Evolutionary conservation across 2,113 vertebrate species (phyloP), one percentile per base, ranked within the genome.

Genomic region (Cyprinodon brontotheroides): DNA sequence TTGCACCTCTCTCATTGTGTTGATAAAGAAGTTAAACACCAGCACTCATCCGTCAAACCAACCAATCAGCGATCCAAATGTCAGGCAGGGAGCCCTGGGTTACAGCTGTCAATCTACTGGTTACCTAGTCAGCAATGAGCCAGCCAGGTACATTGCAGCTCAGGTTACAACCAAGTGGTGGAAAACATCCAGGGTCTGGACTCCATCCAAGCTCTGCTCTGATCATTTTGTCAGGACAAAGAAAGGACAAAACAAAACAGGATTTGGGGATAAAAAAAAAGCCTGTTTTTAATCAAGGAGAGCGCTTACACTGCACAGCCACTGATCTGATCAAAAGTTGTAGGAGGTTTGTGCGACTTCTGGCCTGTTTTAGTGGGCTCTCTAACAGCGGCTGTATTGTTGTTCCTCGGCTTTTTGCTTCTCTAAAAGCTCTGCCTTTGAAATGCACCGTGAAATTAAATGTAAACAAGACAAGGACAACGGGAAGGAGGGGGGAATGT

Each of bases 101-200:
- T 62, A 20, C 61, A 61, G n/a, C 43, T 4, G 67, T 40, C 65
- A 68, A 61, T 47, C 11, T 15, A 7, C 57, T 10, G 12, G 50
- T 80, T 48, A 70, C 57, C 48, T 61, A 78, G 61, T 70, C 71
- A 68, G 53, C 17, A 4, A 78, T 43, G 60, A 67, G 48, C 72
- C 74, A 77, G 50, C 63, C 50, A 87, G 71, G 8, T 40, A 61
- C 63, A 41, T 66, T 65, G 70, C 67, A 77, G 79, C 79, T 78
- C 78, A 82, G 70, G 62, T 38, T 53, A 77, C 75, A 75, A 82
- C 78, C 83, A 78, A 85, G 77, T n/a, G 48, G 72, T 89, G 83
- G 91, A 92, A 89, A 91, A 92, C 81, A 89, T 91, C 90, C 65
- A 85, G 79, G 41, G 39, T 76, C 87, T 91, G 88, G 84, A 77